Evolutionary conservation across 2,113 vertebrate species (phyloP), one percentile per base, ranked within the genome.

Genomic region (Callipepla californica): DNA sequence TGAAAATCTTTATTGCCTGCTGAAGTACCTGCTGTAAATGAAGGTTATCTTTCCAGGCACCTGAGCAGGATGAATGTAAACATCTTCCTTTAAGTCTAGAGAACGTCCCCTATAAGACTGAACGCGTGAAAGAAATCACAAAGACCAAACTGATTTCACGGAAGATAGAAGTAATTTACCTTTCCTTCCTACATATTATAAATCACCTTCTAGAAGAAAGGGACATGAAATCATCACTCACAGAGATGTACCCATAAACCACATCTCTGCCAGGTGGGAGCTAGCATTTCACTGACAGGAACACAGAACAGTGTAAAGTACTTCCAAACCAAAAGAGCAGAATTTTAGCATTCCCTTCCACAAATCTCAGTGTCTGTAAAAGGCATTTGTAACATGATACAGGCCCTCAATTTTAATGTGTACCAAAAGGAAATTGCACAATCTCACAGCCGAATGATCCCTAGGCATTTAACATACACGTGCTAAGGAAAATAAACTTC

Each of bases 21-120:
- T 74, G 47, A 82, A 91, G 44, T 55, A 67, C 34, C 25, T 69
- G 53, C 62, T 90, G 22, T 75, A 95, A 93, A 87, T 40, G 25
- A 85, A 85, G 23, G 51, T 74, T 66, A 55, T 70, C 87, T 45
- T 83, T 58, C 47, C 68, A 89, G 73, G 48, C 14, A 63, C 45
- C 45, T 30, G 4, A 77, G 22, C 34, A 42, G 16, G 42, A 74
- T 57, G 47, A 77, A 80, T 5, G 13, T 28, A 5, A 92, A 26
- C 67, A 89, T 86, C 7, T 25, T 61, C 68, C 69, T 66, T 28
- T 50, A 77, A 69, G 34, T 47, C 55, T 36, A 80, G 23, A 75
- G n/a, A 53, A 55, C 40, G 48, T 5, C 58, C 82, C 66, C 62
- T 58, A 20, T 34, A 32, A 87, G 50, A 66, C 18, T 15, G 79